These are phyloP conservation scores for Aphodius sticticus DNA, from an alignment of 2,888 invertebrate species.

Conservation along the genomic window DNA sequence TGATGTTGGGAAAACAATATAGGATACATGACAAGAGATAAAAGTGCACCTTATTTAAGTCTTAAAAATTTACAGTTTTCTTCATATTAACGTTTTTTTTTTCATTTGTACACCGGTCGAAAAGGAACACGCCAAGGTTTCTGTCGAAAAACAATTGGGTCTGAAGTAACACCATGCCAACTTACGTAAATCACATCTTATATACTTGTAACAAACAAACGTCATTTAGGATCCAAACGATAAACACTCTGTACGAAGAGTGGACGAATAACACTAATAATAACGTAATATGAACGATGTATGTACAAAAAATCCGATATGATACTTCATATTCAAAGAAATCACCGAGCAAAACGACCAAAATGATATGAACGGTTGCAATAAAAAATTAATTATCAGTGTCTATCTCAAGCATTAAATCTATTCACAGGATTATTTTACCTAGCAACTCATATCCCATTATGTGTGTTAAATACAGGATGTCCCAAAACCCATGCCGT, in stretches of 20 bases:
- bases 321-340: background rate
- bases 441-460: no score
- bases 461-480: no score
- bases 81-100: background rate
- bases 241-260: background rate
- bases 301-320: slow-evolving; percentile 19
- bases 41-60: background rate
- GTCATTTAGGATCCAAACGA: background rate
- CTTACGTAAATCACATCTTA: slow-evolving; percentile 4
- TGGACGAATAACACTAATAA: background rate
- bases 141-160: background rate
- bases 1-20: background rate
- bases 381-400: no score
- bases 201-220: background rate
- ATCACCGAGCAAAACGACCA: no score
- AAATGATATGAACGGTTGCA: no score
- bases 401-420: no score
- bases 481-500: no score
- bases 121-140: background rate
- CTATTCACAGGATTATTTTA: no score
- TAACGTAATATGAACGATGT: no score
- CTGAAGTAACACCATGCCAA: slow-evolving; percentile 4
- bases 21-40: background rate
- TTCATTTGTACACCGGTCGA: background rate
- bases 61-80: background rate